Evolutionary conservation across 2,888 invertebrate genomes (phyloP).

Genomic region (Blastobasis lacticolella): DNA sequence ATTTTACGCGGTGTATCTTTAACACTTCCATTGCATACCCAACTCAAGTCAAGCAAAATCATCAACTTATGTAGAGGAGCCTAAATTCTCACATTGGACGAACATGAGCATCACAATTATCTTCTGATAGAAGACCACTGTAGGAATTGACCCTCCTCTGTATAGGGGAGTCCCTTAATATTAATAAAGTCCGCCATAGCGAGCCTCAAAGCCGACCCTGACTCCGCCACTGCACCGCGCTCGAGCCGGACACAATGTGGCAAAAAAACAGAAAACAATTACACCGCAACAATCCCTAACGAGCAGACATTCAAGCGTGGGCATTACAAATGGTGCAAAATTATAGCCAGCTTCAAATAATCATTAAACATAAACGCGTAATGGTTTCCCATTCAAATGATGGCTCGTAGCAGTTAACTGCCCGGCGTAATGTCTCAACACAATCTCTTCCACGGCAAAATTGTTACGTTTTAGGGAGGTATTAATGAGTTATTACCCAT

Average conservation of each 20-base stretch:
- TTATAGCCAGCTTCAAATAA: conserved; percentile 66
- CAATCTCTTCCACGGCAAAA: conserved; percentile 56
- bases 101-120: no score
- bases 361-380: conserved; percentile 68
- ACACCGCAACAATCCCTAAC: conserved; percentile 44
- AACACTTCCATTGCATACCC: no score
- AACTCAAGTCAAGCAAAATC: no score
- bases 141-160: no score
- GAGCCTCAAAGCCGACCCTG: no score
- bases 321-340: conserved; percentile 56
- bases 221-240: no score
- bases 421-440: conserved; percentile 58
- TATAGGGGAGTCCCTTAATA: no score
- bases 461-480: conserved; percentile 57
- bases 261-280: conserved; percentile 43
- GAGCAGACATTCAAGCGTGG: conserved; percentile 39
- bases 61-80: no score
- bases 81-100: no score
- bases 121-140: no score
- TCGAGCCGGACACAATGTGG: not conserved
- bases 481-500: conserved; percentile 67
- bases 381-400: conserved; percentile 66
- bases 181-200: no score
- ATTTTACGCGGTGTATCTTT: no score
- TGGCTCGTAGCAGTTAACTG: conserved; percentile 61